phyloP scores from a whole-genome alignment of 1,140 invertebrate genomes.

The Drosophila triauraria region DNA sequence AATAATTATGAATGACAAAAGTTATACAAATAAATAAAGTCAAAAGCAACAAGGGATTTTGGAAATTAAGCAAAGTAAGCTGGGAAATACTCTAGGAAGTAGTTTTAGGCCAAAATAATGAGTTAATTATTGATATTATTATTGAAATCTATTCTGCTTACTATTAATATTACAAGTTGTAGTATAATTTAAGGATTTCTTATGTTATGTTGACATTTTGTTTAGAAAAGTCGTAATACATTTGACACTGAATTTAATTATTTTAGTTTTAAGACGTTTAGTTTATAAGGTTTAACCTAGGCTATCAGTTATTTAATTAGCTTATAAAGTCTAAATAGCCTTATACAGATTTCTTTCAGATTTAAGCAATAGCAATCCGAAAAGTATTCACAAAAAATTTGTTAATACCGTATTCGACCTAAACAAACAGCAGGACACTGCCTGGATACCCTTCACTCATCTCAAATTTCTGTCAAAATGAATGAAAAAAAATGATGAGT shows the following conservation, averaged over 20 bases:
- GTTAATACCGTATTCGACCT: conserved; percentile 15
- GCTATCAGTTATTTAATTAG: neutral
- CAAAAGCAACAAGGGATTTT: conserved; percentile 30
- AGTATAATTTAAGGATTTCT: rapidly evolving
- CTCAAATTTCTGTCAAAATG: conserved; percentile 40
- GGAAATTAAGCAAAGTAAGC: conserved; percentile 6
- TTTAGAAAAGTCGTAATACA: too few relatives aligned
- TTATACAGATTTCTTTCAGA: too few relatives aligned
- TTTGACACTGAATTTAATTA: neutral
- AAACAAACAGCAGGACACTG: conserved; percentile 23
- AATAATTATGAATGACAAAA: conserved; percentile 83
- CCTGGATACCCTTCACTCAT: conserved; percentile 39
- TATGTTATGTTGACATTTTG: neutral
- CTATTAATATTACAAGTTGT: too few relatives aligned
- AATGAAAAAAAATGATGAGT: conserved; percentile 65
- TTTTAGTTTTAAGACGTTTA: too few relatives aligned
- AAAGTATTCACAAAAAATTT: conserved; percentile 10
- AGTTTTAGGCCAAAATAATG: neutral
- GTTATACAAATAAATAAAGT: conserved; percentile 74
- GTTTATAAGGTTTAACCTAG: too few relatives aligned
- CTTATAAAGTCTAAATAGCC: neutral
- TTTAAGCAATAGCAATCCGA: conserved; percentile 3
- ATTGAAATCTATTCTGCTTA: neutral
- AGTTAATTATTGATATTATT: neutral
- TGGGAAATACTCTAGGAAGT: conserved; percentile 39